Base-by-base conservation (phyloP, 2,797 vertebrate genomes). In the Thaleichthys pacificus region DNA sequence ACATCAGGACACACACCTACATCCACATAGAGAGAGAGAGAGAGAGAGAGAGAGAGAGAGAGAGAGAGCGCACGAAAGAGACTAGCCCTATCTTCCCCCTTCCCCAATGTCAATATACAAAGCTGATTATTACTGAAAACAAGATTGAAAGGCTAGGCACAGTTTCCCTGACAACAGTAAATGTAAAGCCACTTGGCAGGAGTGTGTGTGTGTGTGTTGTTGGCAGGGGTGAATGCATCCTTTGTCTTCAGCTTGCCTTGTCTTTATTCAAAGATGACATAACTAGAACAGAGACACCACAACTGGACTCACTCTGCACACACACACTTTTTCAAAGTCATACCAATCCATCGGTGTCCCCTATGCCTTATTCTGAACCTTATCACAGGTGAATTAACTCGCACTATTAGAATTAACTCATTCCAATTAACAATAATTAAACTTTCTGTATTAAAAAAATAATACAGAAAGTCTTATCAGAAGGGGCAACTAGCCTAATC, bases 161-260 rank as follows among this genome's bases (percentile, higher is more conserved):
- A 3, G 93, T 96, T 95, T 79, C 95, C 91, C 86, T 88, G 85
- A 93, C 89, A 96, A 96, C 94, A 76, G 9, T 67, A 86, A 93
- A 90, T 91, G 80, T 84, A 90, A 89, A 91, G 84, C 84, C 30
- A 72, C 89, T 91, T 89, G 21, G 81, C 90, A 89, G 91, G 51
- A 32, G 67, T 35, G 35, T 54, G 61, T 54, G 12, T 35, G 32
- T 21, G 38, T 17, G 9, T 54, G 28, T 26, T 17, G 54, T 26
- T 28, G n/a, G 28, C 21, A 17, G 24, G 3, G 24, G 64, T 32
- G 30, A 60, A 73, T 61, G 42, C 58, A 22, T 38, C 62, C 61
- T 65, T 70, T 61, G 68, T 70, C 28, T 42, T 56, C 60, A 19
- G 60, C 26, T 62, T 38, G 14, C 15, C 47, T 49, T 35, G 30